Evolutionary conservation across 2,888 invertebrate genomes (phyloP), one percentile per base, ranked within the genome.

Genomic region (Mesopsocus fuscifrons): DNA sequence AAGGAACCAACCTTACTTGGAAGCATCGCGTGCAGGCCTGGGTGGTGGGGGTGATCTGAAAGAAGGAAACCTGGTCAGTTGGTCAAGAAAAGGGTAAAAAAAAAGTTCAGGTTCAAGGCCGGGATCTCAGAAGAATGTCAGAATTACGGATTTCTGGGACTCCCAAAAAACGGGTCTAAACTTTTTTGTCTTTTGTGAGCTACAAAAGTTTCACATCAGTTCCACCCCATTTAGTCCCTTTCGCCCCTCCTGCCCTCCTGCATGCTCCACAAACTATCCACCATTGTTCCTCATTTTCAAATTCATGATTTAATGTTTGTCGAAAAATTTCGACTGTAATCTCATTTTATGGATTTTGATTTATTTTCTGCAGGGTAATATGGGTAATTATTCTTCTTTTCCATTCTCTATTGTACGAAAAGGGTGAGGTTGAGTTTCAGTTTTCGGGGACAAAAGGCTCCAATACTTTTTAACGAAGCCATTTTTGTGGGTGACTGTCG

Each of bases 1-100:
- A 21, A 20, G 16, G 20, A 38, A 38, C 38, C 20, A 38, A 38
- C 38, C 38, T 38, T 38, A n/a, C 20, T 20, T 13, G 38, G 17
- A 33, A 33, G 16, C 16, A 16, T 33, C 16, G 21, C 13, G 21
- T 18, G 38, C 9, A 20, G 38, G 20, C 16, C 20, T 20, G 13
- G 38, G 21, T 18, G 20, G 21, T 20, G 17, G 20, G 21, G 21
- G 38, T 38, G 18, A 38, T 38, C 38, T 38, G 38, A 38, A 38
- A 38, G 38, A 38, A 38, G 20, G 38, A 38, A 38, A 18, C 17
- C 20, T 20, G 8, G 26, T 26, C 26, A 26, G 26, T 9, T 9
- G 11, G 11, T 26, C 6, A 26, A 26, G 26, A 26, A 26, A 26
- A 26, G 11, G n/a, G n/a, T n/a, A n/a, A n/a, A n/a, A n/a, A n/a